These are phyloP conservation scores for Leptogaster cylindrica DNA, from an alignment of 2,888 invertebrate species.

Conservation along the genomic window DNA sequence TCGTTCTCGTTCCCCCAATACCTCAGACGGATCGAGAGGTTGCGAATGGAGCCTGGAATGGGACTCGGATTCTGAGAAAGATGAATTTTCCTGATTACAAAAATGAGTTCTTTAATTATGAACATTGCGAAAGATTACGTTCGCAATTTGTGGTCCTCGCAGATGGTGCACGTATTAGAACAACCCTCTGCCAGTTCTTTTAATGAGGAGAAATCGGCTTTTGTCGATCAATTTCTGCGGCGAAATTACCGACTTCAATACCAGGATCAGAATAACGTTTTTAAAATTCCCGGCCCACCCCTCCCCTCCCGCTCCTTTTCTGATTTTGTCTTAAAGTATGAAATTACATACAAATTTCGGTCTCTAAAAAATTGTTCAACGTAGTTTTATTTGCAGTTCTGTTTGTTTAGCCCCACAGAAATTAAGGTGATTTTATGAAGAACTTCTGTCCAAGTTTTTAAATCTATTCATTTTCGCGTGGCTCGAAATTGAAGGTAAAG, in stretches of 20 bases:
- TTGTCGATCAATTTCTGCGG: not conserved
- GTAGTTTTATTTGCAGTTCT: constrained; percentile 38
- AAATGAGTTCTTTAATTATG: constrained; percentile 32
- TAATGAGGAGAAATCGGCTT: not conserved
- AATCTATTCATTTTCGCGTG: constrained; percentile 30
- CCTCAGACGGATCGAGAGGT: not conserved
- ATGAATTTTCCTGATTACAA: constrained; percentile 3
- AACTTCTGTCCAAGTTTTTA: constrained; percentile 19
- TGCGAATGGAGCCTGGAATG: not conserved
- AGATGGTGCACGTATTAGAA: constrained; percentile 8
- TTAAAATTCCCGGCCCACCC: not conserved
- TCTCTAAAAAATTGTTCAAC: not conserved
- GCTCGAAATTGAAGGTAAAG: constrained; percentile 29
- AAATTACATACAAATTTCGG: not conserved
- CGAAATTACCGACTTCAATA: too few species aligned
- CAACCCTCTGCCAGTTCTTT: not conserved
- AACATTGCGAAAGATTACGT: too few species aligned
- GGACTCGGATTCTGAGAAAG: not conserved
- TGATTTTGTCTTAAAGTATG: not conserved
- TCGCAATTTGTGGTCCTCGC: too few species aligned
- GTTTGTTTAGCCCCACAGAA: constrained; percentile 8
- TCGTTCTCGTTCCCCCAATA: not conserved
- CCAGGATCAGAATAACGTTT: too few species aligned
- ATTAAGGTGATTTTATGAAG: constrained; percentile 33
- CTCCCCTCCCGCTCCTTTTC: not conserved